A percentile compares a stretch with the other conserved stretches of the same genome.
These are phyloP conservation scores for Notolepis coatsorum DNA, from an alignment of 2,797 vertebrate species.

Conservation along the genomic window DNA sequence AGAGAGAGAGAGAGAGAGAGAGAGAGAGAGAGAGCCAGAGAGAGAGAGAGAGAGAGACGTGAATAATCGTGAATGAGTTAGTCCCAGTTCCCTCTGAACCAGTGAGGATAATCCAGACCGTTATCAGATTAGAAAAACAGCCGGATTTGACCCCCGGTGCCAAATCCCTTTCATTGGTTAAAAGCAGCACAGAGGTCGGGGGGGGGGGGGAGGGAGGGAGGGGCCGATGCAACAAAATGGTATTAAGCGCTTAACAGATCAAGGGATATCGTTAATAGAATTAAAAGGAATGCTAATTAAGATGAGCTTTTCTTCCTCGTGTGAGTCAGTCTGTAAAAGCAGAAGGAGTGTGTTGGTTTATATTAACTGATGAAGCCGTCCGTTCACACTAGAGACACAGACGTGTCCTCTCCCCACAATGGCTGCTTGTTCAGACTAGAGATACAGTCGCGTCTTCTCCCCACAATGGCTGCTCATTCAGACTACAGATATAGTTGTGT, in stretches of 20 bases:
- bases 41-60: not conserved
- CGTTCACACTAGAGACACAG: no score
- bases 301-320: constrained; percentile 10
- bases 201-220: constrained; percentile 20
- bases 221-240: constrained; percentile 36
- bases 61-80: constrained; percentile 40
- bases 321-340: not conserved
- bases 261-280: constrained; percentile 38
- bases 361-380: no score
- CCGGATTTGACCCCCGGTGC: constrained; percentile 54
- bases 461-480: no score
- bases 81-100: constrained; percentile 17
- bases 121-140: constrained; percentile 68
- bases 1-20: constrained; percentile 10
- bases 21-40: constrained; percentile 3
- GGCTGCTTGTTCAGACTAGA: no score
- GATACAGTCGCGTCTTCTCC: no score
- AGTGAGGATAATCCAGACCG: constrained; percentile 61
- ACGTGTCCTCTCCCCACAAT: no score
- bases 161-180: constrained; percentile 54
- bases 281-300: not conserved
- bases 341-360: not conserved
- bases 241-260: constrained; percentile 60
- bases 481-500: no score
- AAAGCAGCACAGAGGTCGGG: constrained; percentile 42